Percentiles rank a stretch among this genome's conserved stretches.
These are phyloP conservation scores for Zaprionus lineosus DNA, from an alignment of 2,888 invertebrate species.

Conservation along the genomic window DNA sequence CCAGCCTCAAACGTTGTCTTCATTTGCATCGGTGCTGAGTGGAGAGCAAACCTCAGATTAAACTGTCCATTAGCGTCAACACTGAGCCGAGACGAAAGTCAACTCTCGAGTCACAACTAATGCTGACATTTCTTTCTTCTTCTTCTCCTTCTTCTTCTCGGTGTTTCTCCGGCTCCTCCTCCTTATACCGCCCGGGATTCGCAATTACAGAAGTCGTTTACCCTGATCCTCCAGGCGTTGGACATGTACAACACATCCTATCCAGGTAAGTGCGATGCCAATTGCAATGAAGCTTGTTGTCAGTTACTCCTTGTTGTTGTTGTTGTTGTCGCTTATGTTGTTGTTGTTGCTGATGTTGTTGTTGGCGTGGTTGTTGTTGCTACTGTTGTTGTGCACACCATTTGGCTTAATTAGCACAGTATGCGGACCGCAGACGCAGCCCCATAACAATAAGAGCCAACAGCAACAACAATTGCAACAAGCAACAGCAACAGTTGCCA, in stretches of 20 bases:
- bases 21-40: constrained; percentile 62
- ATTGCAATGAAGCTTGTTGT: constrained; percentile 52
- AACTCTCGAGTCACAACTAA: constrained; percentile 11
- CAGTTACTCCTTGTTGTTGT: constrained; percentile 17
- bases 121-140: constrained; percentile 8
- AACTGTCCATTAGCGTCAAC: constrained; percentile 77
- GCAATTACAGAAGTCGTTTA: constrained; percentile 93
- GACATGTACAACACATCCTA: constrained; percentile 90
- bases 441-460: constrained; percentile 58
- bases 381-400: constrained; percentile 48
- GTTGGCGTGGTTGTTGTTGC: constrained; percentile 30
- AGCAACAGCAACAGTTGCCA: constrained; percentile 13
- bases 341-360: constrained; percentile 27
- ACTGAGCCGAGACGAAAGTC: constrained; percentile 43
- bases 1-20: constrained; percentile 48
- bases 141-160: constrained; percentile 1
- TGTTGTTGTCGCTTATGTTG: constrained; percentile 37
- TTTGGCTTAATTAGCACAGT: constrained; percentile 74
- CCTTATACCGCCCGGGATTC: constrained; percentile 35
- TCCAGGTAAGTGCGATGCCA: constrained; percentile 85
- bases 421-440: constrained; percentile 45
- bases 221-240: constrained; percentile 94
- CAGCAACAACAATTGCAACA: constrained; percentile 20
- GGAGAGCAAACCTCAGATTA: constrained; percentile 58
- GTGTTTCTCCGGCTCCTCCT: constrained; percentile 20